Percentiles rank a stretch among this genome's conserved stretches.
Evolutionary conservation across 2,888 invertebrate species (phyloP).

Genomic region (Eupithecia tripunctaria): DNA sequence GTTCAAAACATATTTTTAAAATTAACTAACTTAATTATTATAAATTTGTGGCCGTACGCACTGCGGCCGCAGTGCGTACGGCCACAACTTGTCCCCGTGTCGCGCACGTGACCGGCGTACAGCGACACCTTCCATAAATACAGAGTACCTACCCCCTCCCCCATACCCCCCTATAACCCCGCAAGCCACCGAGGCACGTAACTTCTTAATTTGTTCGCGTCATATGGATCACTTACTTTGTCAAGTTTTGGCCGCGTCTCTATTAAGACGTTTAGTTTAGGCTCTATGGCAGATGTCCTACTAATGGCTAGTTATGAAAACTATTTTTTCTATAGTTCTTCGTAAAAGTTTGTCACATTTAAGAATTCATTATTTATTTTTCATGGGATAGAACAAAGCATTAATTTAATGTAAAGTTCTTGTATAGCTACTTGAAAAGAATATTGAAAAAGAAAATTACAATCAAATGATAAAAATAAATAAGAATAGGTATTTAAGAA

Average conservation of each 20-base stretch:
- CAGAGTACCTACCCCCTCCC: constrained; percentile 41
- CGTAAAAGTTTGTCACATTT: not conserved
- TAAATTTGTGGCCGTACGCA: too few species aligned
- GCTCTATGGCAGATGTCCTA: too few species aligned
- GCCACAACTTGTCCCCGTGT: constrained; percentile 44
- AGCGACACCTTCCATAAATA: constrained; percentile 52
- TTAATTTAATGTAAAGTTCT: too few species aligned
- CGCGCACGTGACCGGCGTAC: constrained; percentile 56
- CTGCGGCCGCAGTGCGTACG: constrained; percentile 35
- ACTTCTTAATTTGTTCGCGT: constrained; percentile 59
- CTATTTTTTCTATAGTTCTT: not conserved
- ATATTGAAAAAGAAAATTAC: too few species aligned
- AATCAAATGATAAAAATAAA: too few species aligned
- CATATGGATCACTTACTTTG: constrained; percentile 48
- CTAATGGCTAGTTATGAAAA: not conserved
- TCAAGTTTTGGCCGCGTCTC: constrained; percentile 44
- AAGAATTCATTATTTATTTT: not conserved
- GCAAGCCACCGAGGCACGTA: constrained; percentile 42
- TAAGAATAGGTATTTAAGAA: too few species aligned
- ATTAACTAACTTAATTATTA: too few species aligned
- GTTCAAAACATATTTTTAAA: too few species aligned
- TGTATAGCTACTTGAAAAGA: too few species aligned
- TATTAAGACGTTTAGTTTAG: constrained; percentile 6
- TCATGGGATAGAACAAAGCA: not conserved
- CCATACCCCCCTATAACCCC: constrained; percentile 1